These are phyloP conservation scores for Florisuga fusca DNA, from an alignment of 2,797 vertebrate species.

Conservation along the genomic window DNA sequence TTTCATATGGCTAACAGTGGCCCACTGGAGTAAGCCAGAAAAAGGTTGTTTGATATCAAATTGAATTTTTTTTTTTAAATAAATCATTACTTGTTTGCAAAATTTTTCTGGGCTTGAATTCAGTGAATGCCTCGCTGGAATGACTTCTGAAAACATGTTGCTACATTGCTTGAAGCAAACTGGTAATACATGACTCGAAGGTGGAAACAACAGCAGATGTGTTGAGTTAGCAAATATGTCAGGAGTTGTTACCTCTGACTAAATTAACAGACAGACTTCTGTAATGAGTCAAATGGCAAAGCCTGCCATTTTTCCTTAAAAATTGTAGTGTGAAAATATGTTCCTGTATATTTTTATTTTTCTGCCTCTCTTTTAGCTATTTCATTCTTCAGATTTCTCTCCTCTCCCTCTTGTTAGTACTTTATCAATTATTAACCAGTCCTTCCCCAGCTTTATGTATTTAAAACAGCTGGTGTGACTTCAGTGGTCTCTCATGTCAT, in stretches of 20 bases:
- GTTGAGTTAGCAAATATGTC: not conserved
- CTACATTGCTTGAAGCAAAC: not conserved
- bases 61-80: not conserved
- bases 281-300: not conserved
- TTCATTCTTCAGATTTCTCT: slow-evolving; percentile 18
- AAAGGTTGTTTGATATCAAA: not conserved
- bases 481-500: not conserved
- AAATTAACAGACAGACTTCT: not conserved
- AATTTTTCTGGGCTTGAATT: not conserved
- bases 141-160: not conserved
- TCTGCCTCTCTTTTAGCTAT: not conserved
- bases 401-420: not conserved
- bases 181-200: not conserved
- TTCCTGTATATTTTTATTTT: not conserved
- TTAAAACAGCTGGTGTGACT: slow-evolving; percentile 45
- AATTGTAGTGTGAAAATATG: not conserved
- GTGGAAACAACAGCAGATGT: not conserved
- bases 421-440: slow-evolving; percentile 12
- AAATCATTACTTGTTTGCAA: not conserved
- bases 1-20: not conserved
- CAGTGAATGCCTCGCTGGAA: not conserved
- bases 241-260: not conserved
- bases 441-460: not conserved
- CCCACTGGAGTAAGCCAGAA: not conserved
- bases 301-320: not conserved